These are phyloP conservation scores for Oryzias melastigma DNA, from an alignment of 2,113 vertebrate species.

Conservation along the genomic window DNA sequence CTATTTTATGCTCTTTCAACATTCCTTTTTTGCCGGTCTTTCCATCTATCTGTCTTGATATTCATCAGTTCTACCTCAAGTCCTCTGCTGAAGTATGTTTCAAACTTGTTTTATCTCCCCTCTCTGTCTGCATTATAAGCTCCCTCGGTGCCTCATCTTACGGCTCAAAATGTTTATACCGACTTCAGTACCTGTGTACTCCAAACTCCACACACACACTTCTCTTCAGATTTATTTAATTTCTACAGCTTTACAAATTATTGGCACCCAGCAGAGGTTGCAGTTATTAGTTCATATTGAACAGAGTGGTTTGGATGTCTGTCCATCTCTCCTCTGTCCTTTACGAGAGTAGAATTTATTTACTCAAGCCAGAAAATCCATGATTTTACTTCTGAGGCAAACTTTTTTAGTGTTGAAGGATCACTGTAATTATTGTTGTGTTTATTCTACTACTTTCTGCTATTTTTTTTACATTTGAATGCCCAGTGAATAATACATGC, in stretches of 20 bases:
- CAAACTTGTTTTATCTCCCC: not conserved
- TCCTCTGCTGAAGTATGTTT: constrained; percentile 4
- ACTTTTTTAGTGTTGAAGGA: too few species aligned
- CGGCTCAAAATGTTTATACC: not conserved
- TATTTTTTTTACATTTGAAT: too few species aligned
- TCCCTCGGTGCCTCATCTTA: not conserved
- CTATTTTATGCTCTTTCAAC: constrained; percentile 13
- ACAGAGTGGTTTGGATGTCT: constrained; percentile 28
- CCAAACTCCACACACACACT: not conserved
- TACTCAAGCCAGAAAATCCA: too few species aligned
- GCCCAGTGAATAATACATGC: too few species aligned
- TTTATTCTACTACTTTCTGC: too few species aligned
- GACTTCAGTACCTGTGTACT: constrained; percentile 5
- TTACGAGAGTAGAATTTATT: too few species aligned
- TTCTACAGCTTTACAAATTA: constrained; percentile 54
- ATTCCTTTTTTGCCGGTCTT: constrained; percentile 15
- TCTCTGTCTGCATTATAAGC: constrained; percentile 4
- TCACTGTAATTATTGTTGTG: too few species aligned
- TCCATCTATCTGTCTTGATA: constrained; percentile 14
- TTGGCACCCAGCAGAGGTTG: constrained; percentile 56
- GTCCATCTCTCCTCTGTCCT: constrained; percentile 44
- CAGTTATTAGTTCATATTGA: constrained; percentile 50
- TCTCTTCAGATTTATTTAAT: constrained; percentile 54
- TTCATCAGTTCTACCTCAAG: constrained; percentile 3
- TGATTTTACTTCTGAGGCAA: too few species aligned